Evolutionary conservation across 2,888 invertebrate species (phyloP).

Genomic region (Acanthosepion pharaonis): DNA sequence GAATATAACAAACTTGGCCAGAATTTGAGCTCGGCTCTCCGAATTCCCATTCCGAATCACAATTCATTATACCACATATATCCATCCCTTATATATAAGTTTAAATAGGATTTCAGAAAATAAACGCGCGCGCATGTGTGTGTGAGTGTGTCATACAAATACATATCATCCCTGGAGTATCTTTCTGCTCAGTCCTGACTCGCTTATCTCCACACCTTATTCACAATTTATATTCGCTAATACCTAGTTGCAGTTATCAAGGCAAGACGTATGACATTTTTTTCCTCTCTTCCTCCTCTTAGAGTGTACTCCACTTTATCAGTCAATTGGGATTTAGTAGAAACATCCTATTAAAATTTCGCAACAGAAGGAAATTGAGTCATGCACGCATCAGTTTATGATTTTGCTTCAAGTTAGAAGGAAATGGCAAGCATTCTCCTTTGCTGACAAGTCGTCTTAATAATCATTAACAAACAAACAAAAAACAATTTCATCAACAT

Average conservation of each 20-base stretch:
- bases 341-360: not conserved
- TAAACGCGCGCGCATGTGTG: too few relatives aligned
- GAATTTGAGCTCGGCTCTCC: too few relatives aligned
- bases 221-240: slow-evolving; percentile 11
- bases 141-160: too few relatives aligned
- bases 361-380: slow-evolving; percentile 35
- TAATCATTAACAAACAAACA: not conserved
- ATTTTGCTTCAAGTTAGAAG: not conserved
- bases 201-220: not conserved
- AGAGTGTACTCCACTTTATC: not conserved
- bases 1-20: too few relatives aligned
- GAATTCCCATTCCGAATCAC: too few relatives aligned
- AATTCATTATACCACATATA: too few relatives aligned
- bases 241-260: not conserved
- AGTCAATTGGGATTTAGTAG: not conserved
- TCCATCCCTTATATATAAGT: too few relatives aligned
- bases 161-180: not conserved
- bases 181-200: not conserved
- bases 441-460: not conserved
- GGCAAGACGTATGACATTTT: not conserved
- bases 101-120: too few relatives aligned
- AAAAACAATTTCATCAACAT: not conserved
- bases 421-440: not conserved
- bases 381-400: not conserved
- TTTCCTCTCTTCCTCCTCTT: not conserved